Base-by-base conservation (phyloP, 2,888 invertebrate species). In the Phasia obesa region DNA sequence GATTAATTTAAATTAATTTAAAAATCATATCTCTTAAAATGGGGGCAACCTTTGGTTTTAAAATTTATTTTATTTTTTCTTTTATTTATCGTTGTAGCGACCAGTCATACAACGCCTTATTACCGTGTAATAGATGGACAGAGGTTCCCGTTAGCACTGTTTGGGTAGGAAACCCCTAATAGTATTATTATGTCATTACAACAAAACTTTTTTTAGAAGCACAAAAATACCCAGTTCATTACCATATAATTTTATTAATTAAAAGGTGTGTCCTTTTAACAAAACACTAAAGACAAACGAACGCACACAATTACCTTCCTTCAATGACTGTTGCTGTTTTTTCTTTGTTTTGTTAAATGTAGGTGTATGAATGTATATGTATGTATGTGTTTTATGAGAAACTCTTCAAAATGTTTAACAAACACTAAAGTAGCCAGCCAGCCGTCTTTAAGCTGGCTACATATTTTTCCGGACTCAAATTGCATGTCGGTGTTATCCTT, bases 161-260 rank as follows among this genome's bases (percentile, higher is more conserved):
- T n/a, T n/a, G n/a, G n/a, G n/a, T n/a, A n/a, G n/a, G n/a, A n/a
- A n/a, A n/a, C n/a, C n/a, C n/a, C n/a, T n/a, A n/a, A n/a, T n/a
- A n/a, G n/a, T n/a, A n/a, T n/a, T n/a, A n/a, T n/a, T n/a, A n/a
- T n/a, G n/a, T n/a, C n/a, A n/a, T n/a, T n/a, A n/a, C n/a, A 31
- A 31, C 23, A 42, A 53, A n/a, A 49, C 6, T 9, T 35, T 62
- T 31, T 17, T 19, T 1, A 35, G 17, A 60, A 71, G 62, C n/a
- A 21, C 27, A 49, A 65, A 75, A 81, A 67, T 64, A 47, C 4
- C 21, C 44, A 42, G n/a, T 70, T 74, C 44, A 83, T 83, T 79
- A 71, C 55, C 57, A 51, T 62, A 67, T 76, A 83, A 79, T 83
- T 79, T 83, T 47, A 62, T 76, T 79, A 83, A 83, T 83, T 83